Evolutionary conservation across 92 coral and sea anemone species (phyloP), one percentile per base, ranked within the genome.

Genomic region (Zoanthus sociatus): DNA sequence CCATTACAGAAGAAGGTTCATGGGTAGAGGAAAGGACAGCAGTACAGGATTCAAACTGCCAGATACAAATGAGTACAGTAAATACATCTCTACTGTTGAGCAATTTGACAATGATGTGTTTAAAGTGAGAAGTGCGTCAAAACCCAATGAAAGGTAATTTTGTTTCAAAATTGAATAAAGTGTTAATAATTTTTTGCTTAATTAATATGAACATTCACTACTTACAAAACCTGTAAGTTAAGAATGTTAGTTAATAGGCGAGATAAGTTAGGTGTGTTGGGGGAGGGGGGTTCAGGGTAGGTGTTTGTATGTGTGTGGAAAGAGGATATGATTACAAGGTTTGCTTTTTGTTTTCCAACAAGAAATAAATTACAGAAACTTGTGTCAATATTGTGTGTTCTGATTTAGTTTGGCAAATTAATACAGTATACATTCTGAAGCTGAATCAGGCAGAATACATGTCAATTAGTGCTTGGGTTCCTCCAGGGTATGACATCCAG

Each of bases 1-100:
- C 31, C 78, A 69, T 9, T 90, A 90, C 89, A 92, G 95, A 79
- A 82, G 84, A 51, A 90, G 91, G 70, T 92, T 90, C 82, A 83
- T 85, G 64, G 95, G 93, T 45, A 90, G 79, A 83, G 73, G 88
- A 69, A 90, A 90, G 78, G 85, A 75, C 33, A 64, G 89, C 45
- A 74, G 85, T 56, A 76, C 86, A 78, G 90, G 94, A 63, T 92
- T 92, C 60, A 51, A 84, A 73, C 71, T 86, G 71, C 92, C 92
- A 76, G 64, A 82, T 78, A 76, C 74, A 91, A 83, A 78, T 77
- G 91, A 88, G 82, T 77, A 71, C 33, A 54, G 54, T 56, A 71
- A 48, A 76, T 69, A 79, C 83, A 77, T 84, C 26, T 83, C 87
- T 63, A 68, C 88, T 56, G 88, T 90, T 17, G 83, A 78, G 78